A percentile compares a stretch with the other conserved stretches of the same genome.
These are phyloP conservation scores for Miltochrista miniata DNA, from an alignment of 2,888 invertebrate species.

Conservation along the genomic window DNA sequence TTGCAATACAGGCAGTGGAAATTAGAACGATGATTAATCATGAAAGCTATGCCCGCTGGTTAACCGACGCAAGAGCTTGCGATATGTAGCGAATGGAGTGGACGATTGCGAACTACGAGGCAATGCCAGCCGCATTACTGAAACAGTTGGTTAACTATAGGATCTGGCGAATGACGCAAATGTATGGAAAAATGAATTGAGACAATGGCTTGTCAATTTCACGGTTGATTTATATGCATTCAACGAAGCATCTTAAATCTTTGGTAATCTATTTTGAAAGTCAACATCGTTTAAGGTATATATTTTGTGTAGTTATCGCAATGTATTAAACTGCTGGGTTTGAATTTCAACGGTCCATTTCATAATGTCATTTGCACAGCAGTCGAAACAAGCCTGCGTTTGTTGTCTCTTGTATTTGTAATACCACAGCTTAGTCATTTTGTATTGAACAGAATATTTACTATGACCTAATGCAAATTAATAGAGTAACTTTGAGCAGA, in stretches of 20 bases:
- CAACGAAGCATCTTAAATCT: constrained; percentile 45
- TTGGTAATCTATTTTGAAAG: constrained; percentile 71
- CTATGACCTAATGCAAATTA: neutral
- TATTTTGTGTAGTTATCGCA: constrained; percentile 57
- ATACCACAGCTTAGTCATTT: constrained; percentile 18
- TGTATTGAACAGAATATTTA: constrained; percentile 6
- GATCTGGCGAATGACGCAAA: constrained; percentile 66
- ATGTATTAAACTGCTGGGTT: constrained; percentile 58
- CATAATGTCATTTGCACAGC: constrained; percentile 72
- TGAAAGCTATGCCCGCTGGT: constrained; percentile 59
- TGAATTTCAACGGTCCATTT: constrained; percentile 71
- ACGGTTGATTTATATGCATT: constrained; percentile 59
- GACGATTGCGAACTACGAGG: constrained; percentile 66
- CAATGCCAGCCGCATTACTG: constrained; percentile 63
- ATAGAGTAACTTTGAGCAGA: neutral
- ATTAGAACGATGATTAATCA: constrained; percentile 66
- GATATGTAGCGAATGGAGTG: constrained; percentile 70
- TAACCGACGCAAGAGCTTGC: constrained; percentile 77
- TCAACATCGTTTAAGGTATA: constrained; percentile 46
- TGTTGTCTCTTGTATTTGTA: constrained; percentile 51
- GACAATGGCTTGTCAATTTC: constrained; percentile 46
- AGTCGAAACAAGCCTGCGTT: constrained; percentile 58
- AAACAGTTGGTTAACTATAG: constrained; percentile 73
- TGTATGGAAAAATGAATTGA: constrained; percentile 62
- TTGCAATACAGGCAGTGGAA: constrained; percentile 45